phyloP scores from a whole-genome alignment of 2,113 vertebrate species.

The Merops nubicus region DNA sequence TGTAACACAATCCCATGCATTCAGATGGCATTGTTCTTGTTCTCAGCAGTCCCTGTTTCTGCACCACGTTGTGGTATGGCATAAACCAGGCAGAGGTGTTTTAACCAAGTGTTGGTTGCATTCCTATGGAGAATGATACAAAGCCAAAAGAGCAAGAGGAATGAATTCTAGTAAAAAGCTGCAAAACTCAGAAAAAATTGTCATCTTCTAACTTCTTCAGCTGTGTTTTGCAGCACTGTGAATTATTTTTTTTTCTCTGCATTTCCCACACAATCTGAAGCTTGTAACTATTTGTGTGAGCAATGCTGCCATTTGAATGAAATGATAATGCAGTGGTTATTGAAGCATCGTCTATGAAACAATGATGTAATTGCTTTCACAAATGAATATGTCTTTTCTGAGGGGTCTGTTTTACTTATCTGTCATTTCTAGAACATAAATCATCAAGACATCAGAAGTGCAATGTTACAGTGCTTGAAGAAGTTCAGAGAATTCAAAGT shows the following conservation, averaged over 20 bases:
- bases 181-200: not conserved
- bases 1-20: conserved; percentile 11
- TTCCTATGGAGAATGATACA: not conserved
- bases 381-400: not conserved
- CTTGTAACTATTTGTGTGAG: not conserved
- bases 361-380: not conserved
- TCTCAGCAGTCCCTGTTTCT: not conserved
- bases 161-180: not conserved
- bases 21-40: conserved; percentile 1
- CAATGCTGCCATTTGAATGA: not conserved
- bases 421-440: conserved; percentile 69
- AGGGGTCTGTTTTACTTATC: conserved; percentile 73
- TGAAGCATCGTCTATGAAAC: conserved; percentile 42
- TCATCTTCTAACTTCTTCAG: not conserved
- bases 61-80: not conserved
- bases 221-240: not conserved
- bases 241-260: not conserved
- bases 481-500: not conserved
- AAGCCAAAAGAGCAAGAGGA: not conserved
- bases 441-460: conserved; percentile 71
- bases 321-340: conserved; percentile 32
- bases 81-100: not conserved
- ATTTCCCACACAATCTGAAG: not conserved
- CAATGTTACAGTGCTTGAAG: not conserved
- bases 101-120: not conserved